A percentile compares a stretch with the other conserved stretches of the same genome.
Evolutionary conservation across 35 echinoderm and acorn worm species (phyloP).

Genomic region (Diadema setosum): DNA sequence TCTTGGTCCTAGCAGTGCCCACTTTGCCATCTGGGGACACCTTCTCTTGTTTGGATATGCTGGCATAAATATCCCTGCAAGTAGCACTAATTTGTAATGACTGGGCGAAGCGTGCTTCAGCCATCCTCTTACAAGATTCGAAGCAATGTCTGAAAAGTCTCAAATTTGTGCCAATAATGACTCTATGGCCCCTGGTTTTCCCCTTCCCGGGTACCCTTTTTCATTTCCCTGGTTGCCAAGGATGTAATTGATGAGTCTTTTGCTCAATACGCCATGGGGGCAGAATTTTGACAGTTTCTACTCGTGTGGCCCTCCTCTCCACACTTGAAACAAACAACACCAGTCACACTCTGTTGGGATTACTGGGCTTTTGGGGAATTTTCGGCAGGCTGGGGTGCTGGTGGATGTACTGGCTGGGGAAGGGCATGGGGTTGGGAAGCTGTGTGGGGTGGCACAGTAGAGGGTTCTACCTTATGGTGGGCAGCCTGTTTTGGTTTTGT

Average conservation of each 20-base stretch:
- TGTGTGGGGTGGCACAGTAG: background rate
- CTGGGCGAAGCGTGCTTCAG: constrained; percentile 21
- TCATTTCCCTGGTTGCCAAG: constrained; percentile 43
- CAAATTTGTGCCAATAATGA: constrained; percentile 57
- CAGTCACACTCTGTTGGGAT: background rate
- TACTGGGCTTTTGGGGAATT: no score
- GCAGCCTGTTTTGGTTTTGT: background rate
- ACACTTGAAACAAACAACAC: constrained; percentile 56
- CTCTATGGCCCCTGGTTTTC: background rate
- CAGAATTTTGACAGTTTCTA: background rate
- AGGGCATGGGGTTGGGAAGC: no score
- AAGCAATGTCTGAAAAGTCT: constrained; percentile 43
- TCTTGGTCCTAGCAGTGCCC: constrained; percentile 20
- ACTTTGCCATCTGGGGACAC: background rate
- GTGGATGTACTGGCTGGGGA: background rate
- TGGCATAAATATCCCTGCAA: constrained; percentile 25
- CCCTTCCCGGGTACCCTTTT: constrained; percentile 10
- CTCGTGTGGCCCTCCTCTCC: constrained; percentile 52
- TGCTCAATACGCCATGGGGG: background rate
- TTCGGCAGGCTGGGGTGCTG: background rate
- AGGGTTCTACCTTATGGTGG: background rate
- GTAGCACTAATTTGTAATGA: constrained; percentile 6
- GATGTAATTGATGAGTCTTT: constrained; percentile 40
- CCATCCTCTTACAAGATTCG: constrained; percentile 5
- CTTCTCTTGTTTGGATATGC: background rate